Evolutionary conservation across 1,140 invertebrate species (phyloP).

Genomic region (Drosophila tristis): DNA sequence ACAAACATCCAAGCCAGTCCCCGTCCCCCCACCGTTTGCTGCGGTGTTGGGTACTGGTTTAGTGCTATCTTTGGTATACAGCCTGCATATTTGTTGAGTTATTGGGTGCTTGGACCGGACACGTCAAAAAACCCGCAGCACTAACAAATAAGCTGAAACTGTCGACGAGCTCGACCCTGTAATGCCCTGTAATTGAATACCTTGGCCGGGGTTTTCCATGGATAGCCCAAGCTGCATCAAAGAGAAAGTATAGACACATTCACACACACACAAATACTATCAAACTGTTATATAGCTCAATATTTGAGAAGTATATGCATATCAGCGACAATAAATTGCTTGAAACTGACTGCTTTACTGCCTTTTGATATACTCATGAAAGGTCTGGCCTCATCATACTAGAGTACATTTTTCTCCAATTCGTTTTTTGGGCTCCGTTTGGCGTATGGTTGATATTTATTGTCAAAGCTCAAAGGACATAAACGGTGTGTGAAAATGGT

Average conservation of each 20-base stretch:
- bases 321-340: slow-evolving; percentile 54
- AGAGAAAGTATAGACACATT: background rate
- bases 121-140: slow-evolving; percentile 3
- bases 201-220: too few species aligned
- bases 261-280: background rate
- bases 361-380: slow-evolving; percentile 25
- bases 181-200: background rate
- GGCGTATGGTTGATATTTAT: too few species aligned
- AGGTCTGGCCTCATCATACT: background rate
- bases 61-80: slow-evolving; percentile 60
- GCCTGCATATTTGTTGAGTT: slow-evolving; percentile 59
- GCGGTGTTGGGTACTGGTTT: slow-evolving; percentile 3
- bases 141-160: slow-evolving; percentile 27
- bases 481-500: too few species aligned
- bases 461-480: too few species aligned
- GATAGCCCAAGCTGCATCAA: too few species aligned
- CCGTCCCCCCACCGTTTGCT: background rate
- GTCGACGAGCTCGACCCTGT: background rate
- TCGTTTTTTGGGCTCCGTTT: background rate
- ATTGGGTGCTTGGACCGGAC: slow-evolving; percentile 1
- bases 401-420: background rate
- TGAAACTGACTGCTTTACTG: slow-evolving; percentile 39
- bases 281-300: slow-evolving; percentile 17
- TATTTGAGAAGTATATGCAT: slow-evolving; percentile 41
- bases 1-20: slow-evolving; percentile 9